Conservation (phyloP, 2,113 vertebrate species). For the Apus apus region DNA sequence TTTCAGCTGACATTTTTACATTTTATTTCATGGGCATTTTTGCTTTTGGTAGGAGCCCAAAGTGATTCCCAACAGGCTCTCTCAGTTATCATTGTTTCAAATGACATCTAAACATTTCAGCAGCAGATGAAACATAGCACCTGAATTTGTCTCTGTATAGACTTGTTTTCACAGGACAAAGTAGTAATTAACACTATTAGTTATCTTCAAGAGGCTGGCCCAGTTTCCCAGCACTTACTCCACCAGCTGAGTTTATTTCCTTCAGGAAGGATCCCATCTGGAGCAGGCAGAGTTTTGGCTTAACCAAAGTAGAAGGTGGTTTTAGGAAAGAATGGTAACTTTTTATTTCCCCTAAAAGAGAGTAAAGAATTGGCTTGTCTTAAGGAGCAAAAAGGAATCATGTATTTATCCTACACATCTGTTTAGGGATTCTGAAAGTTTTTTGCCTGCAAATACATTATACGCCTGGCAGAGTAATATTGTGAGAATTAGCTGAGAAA, state of each 20-base stretch:
- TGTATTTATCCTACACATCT: background rate
- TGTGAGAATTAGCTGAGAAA: conserved; percentile 9
- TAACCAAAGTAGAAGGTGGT: background rate
- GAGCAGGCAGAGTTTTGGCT: background rate
- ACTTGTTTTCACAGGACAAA: background rate
- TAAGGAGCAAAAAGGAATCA: background rate
- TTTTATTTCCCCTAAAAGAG: background rate
- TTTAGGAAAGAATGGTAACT: background rate
- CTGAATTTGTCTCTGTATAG: background rate
- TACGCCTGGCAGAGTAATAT: background rate
- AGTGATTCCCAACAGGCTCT: background rate
- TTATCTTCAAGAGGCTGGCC: background rate
- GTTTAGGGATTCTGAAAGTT: background rate
- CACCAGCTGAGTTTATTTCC: background rate
- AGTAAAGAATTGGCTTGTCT: background rate
- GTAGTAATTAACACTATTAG: background rate
- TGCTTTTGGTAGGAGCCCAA: background rate
- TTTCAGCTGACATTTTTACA: background rate
- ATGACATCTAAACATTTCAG: background rate
- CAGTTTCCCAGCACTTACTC: background rate
- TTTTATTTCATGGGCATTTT: background rate
- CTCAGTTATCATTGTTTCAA: accelerated
- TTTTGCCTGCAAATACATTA: background rate
- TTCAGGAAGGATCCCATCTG: background rate
- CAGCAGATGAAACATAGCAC: background rate